Percentiles rank a stretch among this genome's conserved stretches.
phyloP scores from a whole-genome alignment of 2,113 vertebrate species.

The Cettia cetti region DNA sequence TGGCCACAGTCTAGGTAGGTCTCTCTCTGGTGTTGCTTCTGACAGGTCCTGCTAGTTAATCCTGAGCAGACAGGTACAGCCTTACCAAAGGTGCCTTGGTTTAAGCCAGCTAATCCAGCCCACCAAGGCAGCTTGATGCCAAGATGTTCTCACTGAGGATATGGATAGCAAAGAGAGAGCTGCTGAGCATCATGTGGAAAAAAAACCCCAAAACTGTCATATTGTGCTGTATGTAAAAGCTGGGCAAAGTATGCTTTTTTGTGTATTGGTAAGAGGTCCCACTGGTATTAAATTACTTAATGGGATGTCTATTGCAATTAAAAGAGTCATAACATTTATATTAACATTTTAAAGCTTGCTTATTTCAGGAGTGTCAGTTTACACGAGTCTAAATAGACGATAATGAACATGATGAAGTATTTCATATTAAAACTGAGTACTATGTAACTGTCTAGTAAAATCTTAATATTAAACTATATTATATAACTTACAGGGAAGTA shows the following conservation, averaged over 20 bases:
- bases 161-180: neutral
- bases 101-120: neutral
- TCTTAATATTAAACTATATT: slow-evolving; percentile 26
- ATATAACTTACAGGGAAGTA: neutral
- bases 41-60: neutral
- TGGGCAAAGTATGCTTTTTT: slow-evolving; percentile 61
- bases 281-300: slow-evolving; percentile 72
- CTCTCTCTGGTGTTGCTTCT: neutral
- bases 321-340: slow-evolving; percentile 75
- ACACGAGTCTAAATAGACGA: slow-evolving; percentile 69
- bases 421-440: slow-evolving; percentile 59
- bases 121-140: neutral
- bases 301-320: slow-evolving; percentile 77
- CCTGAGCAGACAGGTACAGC: neutral
- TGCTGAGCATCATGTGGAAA: neutral
- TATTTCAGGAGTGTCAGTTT: slow-evolving; percentile 70
- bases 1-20: neutral
- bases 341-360: slow-evolving; percentile 74
- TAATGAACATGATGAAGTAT: slow-evolving; percentile 71
- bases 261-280: slow-evolving; percentile 67
- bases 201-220: neutral
- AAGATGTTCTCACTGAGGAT: neutral
- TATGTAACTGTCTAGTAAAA: slow-evolving; percentile 69
- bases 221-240: slow-evolving; percentile 20
- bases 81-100: neutral